phyloP scores from a whole-genome alignment of 2,888 invertebrate species.

The Diadegma fenestrale region DNA sequence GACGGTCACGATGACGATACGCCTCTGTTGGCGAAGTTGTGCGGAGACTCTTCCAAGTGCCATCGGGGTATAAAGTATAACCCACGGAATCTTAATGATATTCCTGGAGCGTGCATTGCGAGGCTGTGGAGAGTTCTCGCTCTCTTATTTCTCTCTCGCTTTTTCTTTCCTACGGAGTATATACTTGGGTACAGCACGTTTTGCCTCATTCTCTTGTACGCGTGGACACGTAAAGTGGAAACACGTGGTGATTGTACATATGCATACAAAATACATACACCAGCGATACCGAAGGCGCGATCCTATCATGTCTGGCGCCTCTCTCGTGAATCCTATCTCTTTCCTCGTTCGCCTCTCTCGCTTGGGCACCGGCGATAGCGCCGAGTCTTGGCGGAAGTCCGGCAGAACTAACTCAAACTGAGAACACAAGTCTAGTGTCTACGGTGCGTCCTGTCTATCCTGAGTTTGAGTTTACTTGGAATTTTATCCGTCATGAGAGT shows the following conservation, averaged over 20 bases:
- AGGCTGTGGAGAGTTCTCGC: conserved; percentile 39
- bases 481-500: no score
- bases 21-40: conserved; percentile 20
- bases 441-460: conserved; percentile 68
- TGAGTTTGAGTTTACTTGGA: conserved; percentile 34
- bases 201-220: conserved; percentile 35
- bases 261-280: conserved; percentile 46
- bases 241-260: conserved; percentile 61
- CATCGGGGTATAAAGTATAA: conserved; percentile 54
- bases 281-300: conserved; percentile 44
- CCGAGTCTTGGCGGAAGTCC: conserved; percentile 74
- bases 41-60: conserved; percentile 42
- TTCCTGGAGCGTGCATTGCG: conserved; percentile 64
- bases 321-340: conserved; percentile 52
- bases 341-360: conserved; percentile 43
- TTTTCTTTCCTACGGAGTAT: conserved; percentile 4
- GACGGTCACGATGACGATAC: conserved; percentile 63
- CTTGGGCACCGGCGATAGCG: conserved; percentile 64
- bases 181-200: conserved; percentile 22
- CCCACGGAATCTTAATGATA: conserved; percentile 63
- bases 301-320: conserved; percentile 61
- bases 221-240: conserved; percentile 65
- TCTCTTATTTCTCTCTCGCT: conserved; percentile 41
- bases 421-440: conserved; percentile 68
- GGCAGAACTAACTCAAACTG: conserved; percentile 70